A percentile compares a stretch with the other conserved stretches of the same genome.
These are phyloP conservation scores for Phoenoteleia sp. DNA, from an alignment of 2,888 invertebrate genomes.

Conservation along the genomic window DNA sequence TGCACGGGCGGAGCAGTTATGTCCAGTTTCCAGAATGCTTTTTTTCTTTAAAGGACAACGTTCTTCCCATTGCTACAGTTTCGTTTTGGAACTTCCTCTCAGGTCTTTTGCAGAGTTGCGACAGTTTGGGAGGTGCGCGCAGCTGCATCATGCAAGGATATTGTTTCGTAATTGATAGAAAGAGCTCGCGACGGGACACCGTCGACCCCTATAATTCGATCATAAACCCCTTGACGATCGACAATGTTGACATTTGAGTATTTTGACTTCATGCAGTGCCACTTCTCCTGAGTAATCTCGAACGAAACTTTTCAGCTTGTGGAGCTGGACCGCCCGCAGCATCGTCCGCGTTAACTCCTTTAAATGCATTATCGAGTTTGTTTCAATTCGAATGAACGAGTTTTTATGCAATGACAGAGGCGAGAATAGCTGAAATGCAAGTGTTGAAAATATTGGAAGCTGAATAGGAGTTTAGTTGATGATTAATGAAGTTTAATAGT, in stretches of 20 bases:
- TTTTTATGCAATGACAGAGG: constrained; percentile 47
- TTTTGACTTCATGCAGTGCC: constrained; percentile 85
- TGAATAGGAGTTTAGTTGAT: background rate
- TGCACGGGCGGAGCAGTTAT: constrained; percentile 57
- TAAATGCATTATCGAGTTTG: constrained; percentile 56
- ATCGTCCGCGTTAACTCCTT: constrained; percentile 60
- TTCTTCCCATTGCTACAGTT: constrained; percentile 51
- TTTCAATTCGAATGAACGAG: constrained; percentile 40
- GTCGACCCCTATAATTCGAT: constrained; percentile 85
- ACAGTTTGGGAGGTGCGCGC: constrained; percentile 72
- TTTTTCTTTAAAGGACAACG: constrained; percentile 16
- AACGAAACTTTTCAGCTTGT: constrained; percentile 24
- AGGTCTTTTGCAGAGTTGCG: constrained; percentile 18
- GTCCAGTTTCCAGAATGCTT: no score
- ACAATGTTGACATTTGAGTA: constrained; percentile 86
- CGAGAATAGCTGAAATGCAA: constrained; percentile 13
- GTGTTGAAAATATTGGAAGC: constrained; percentile 26
- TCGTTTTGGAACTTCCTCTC: constrained; percentile 10
- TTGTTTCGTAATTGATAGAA: constrained; percentile 84
- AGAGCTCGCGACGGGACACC: constrained; percentile 80
- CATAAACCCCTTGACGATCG: constrained; percentile 85
- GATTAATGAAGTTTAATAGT: constrained; percentile 20
- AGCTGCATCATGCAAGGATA: constrained; percentile 80
- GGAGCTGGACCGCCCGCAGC: constrained; percentile 55
- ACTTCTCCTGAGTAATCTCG: constrained; percentile 66